Percentiles rank a stretch among this genome's conserved stretches.
Conservation (phyloP, 2,888 invertebrate species). For the Tachina lurida region DNA sequence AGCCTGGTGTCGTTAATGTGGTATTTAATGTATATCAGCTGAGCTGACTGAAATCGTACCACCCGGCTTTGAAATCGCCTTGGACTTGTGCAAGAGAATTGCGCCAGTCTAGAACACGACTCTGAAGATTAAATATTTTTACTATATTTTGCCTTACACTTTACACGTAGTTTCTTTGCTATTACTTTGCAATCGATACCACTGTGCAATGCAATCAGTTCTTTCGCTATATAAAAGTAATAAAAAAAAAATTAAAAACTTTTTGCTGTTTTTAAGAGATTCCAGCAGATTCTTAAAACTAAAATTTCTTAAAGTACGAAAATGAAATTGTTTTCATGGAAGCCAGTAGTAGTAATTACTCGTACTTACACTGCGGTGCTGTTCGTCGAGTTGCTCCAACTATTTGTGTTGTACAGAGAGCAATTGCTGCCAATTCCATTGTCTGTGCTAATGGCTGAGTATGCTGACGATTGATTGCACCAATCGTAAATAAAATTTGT, state of each 20-base stretch:
- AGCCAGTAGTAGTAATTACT: conserved; percentile 13
- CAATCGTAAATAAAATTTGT: conserved; percentile 63
- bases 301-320: neutral
- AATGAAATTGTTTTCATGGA: conserved; percentile 7
- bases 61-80: no score
- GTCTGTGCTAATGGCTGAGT: conserved; percentile 47
- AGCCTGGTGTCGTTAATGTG: no score
- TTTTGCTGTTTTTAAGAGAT: neutral
- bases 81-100: no score
- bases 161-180: no score
- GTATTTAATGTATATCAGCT: no score
- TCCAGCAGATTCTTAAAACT: neutral
- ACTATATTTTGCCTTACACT: no score
- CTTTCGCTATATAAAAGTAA: neutral
- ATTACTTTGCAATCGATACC: neutral
- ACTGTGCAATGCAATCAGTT: neutral
- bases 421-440: conserved; percentile 49
- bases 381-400: conserved; percentile 62
- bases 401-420: conserved; percentile 56
- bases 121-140: no score
- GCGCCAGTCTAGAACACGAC: no score
- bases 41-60: no score
- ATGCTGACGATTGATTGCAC: conserved; percentile 72
- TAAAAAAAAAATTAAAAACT: neutral
- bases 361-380: conserved; percentile 61